Conservation (phyloP, 53 echinoderm and acorn worm species). For the Glandiceps talaboti region DNA sequence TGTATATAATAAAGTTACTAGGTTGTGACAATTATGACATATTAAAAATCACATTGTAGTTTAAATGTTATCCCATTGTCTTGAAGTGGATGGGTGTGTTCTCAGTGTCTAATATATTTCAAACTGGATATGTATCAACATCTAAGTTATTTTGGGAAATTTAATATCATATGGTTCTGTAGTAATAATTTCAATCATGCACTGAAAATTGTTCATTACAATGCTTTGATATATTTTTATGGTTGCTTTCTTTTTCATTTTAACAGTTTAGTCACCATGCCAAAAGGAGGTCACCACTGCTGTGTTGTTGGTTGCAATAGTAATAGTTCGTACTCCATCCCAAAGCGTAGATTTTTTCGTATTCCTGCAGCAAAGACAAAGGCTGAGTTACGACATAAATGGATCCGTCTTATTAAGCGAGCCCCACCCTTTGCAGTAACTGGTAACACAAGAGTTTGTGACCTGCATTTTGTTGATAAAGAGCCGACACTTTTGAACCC, state of each 20-base stretch:
- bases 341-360: background rate
- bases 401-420: background rate
- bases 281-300: background rate
- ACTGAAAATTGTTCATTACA: too few relatives aligned
- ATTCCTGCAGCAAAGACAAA: background rate
- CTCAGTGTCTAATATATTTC: too few relatives aligned
- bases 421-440: background rate
- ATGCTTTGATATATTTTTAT: too few relatives aligned
- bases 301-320: background rate
- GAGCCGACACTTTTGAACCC: background rate
- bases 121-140: too few relatives aligned
- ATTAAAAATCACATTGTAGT: too few relatives aligned
- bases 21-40: too few relatives aligned
- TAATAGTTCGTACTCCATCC: background rate
- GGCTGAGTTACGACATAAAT: background rate
- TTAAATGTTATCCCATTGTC: too few relatives aligned
- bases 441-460: background rate
- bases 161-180: too few relatives aligned
- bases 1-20: too few relatives aligned
- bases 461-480: background rate
- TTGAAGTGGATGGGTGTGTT: too few relatives aligned
- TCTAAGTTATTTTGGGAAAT: too few relatives aligned
- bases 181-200: too few relatives aligned
- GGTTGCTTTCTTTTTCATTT: background rate
- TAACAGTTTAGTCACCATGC: background rate